Percentiles rank a stretch among this genome's conserved stretches.
Conservation (phyloP, 2,113 vertebrate species). For the Amphiprion percula region DNA sequence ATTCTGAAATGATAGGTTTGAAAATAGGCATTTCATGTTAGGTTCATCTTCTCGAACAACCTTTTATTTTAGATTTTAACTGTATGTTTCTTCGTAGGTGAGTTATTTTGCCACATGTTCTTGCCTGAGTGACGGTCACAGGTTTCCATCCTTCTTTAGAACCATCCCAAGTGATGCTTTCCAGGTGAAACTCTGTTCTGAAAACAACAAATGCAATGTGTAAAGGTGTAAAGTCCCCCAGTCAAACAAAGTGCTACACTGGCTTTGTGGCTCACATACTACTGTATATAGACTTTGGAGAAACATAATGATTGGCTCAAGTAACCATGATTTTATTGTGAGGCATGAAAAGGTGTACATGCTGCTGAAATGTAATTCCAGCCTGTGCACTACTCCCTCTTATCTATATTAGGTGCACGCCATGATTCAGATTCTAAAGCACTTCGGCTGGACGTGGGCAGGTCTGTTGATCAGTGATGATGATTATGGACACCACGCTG, state of each 20-base stretch:
- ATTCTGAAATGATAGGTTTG: neutral
- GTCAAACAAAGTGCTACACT: neutral
- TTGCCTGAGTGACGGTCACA: slow-evolving; percentile 46
- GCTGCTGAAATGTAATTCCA: neutral
- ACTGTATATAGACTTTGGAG: neutral
- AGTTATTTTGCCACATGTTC: slow-evolving; percentile 50
- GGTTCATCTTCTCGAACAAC: too few relatives aligned
- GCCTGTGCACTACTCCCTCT: neutral
- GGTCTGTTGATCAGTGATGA: slow-evolving; percentile 63
- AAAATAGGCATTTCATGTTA: neutral
- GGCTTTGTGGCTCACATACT: neutral
- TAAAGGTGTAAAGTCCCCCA: neutral
- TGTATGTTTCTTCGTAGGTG: slow-evolving; percentile 12
- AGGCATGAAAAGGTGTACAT: neutral
- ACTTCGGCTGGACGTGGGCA: slow-evolving; percentile 59
- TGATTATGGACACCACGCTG: slow-evolving; percentile 61
- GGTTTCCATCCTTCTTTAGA: slow-evolving; percentile 50
- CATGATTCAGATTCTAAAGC: slow-evolving; percentile 65
- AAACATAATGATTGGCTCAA: neutral
- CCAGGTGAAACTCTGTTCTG: slow-evolving; percentile 9
- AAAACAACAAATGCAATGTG: neutral
- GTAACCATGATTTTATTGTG: neutral
- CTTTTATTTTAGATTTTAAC: neutral
- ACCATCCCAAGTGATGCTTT: slow-evolving; percentile 44
- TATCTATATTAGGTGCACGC: slow-evolving; percentile 39